These are phyloP conservation scores for Neoascia interrupta DNA, from an alignment of 2,888 invertebrate species.

Conservation along the genomic window DNA sequence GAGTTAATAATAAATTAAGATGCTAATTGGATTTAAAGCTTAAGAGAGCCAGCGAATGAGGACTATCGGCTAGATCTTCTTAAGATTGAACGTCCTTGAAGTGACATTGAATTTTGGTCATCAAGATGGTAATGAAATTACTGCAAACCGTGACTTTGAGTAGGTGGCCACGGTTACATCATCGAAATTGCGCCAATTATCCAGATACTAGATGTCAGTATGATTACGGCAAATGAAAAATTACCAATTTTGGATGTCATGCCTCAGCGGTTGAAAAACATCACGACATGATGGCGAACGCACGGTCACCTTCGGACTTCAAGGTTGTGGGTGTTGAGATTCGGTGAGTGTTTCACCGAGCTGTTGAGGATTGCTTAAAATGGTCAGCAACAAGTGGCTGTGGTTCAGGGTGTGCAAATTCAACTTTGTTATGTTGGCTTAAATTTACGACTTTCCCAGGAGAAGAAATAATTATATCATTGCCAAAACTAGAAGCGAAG, in stretches of 20 bases:
- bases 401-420: too few species aligned
- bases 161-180: conserved; percentile 50
- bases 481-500: not conserved
- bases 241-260: conserved; percentile 58
- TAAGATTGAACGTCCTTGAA: conserved; percentile 13
- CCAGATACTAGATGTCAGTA: conserved; percentile 18
- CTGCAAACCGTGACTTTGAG: too few species aligned
- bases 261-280: conserved; percentile 18
- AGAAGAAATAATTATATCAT: too few species aligned
- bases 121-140: conserved; percentile 30
- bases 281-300: not conserved
- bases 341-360: conserved; percentile 16
- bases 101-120: conserved; percentile 3
- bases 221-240: conserved; percentile 34
- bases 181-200: conserved; percentile 48
- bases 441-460: not conserved
- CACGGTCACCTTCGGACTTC: conserved; percentile 9
- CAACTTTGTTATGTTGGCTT: too few species aligned
- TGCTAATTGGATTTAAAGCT: conserved; percentile 41
- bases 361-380: too few species aligned
- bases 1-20: conserved; percentile 14
- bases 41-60: too few species aligned
- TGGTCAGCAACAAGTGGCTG: conserved; percentile 33
- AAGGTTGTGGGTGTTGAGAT: conserved; percentile 19
- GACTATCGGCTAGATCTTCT: too few species aligned